Evolutionary conservation across 2,888 invertebrate genomes (phyloP), one percentile per base, ranked within the genome.

Genomic region (Elegia similella): DNA sequence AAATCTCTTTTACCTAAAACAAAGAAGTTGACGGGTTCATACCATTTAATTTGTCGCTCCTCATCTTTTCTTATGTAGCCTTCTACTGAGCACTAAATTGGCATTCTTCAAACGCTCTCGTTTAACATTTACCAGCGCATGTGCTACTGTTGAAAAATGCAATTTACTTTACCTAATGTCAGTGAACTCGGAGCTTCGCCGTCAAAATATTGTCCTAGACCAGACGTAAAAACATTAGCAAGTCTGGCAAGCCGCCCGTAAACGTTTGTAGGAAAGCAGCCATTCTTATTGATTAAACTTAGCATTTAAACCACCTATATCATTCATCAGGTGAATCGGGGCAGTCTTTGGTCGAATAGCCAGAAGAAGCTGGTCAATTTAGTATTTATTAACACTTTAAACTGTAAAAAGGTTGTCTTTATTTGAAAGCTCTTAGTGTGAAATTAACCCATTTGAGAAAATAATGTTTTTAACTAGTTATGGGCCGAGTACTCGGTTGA

Each of bases 241-340:
- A 62, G 65, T 76, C 70, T 84, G 86, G 80, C 84, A 82, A 69
- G 58, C 72, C 68, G 77, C 83, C 85, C 78, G 75, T 78, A 70
- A 75, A 73, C 73, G 72, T 64, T 69, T 70, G 65, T 72, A 69
- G 60, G 63, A 62, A 59, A 62, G 59, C 59, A 62, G 61, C 61
- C 60, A 56, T 57, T 59, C 60, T 50, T 62, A 69, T 65, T 61
- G 65, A 65, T 62, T 59, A 52, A 57, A 54, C 58, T 29, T 56
- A 48, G 42, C 54, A 34, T 32, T 55, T 55, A 44, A 54, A 34
- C 32, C 32, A 16, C 44, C 32, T 30, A 32, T 29, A 53, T 46
- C 34, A 55, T 55, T 44, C 32, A 55, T 46, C 50, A 34, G 17
- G 8, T 34, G 34, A 34, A 17, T 13, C n/a, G n/a, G 12, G 16